These are phyloP conservation scores for Drosophila ezoana DNA, from an alignment of 2,888 invertebrate genomes.

Conservation along the genomic window DNA sequence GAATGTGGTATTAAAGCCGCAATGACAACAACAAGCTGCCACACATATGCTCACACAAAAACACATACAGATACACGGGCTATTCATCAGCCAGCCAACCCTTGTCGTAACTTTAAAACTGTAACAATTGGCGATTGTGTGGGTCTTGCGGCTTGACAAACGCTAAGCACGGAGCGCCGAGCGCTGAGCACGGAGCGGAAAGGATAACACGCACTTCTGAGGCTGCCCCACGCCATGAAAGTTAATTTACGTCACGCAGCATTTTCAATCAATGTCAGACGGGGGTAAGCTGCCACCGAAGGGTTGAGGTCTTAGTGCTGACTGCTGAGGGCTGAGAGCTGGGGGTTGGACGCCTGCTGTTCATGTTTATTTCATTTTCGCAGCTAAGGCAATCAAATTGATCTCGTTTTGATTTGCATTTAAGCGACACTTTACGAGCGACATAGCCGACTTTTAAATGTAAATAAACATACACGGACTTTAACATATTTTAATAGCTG, in stretches of 20 bases:
- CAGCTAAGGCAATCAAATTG: conserved; percentile 67
- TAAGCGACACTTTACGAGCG: conserved; percentile 70
- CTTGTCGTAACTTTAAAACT: conserved; percentile 62
- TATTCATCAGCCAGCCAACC: conserved; percentile 27
- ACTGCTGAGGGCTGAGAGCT: conserved; percentile 15
- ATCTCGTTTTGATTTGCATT: conserved; percentile 77
- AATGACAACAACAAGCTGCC: conserved; percentile 77
- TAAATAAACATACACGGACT: conserved; percentile 60
- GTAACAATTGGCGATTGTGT: conserved; percentile 80
- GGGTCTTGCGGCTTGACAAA: conserved; percentile 75
- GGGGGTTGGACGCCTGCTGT: conserved; percentile 58
- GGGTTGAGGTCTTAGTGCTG: conserved; percentile 27
- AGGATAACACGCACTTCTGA: conserved; percentile 76
- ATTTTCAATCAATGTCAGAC: conserved; percentile 79
- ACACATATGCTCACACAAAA: conserved; percentile 28
- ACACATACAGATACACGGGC: neutral
- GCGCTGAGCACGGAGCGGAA: conserved; percentile 44
- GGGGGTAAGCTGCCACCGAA: conserved; percentile 19
- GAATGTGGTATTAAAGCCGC: conserved; percentile 63
- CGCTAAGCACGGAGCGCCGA: conserved; percentile 25
- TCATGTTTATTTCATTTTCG: conserved; percentile 73
- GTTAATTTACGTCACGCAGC: conserved; percentile 79
- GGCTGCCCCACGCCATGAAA: conserved; percentile 69
- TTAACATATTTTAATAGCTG: conserved; percentile 50
- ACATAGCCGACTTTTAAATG: conserved; percentile 38